Conservation (phyloP, 2,888 invertebrate genomes). For the Ctenicera cuprea region DNA sequence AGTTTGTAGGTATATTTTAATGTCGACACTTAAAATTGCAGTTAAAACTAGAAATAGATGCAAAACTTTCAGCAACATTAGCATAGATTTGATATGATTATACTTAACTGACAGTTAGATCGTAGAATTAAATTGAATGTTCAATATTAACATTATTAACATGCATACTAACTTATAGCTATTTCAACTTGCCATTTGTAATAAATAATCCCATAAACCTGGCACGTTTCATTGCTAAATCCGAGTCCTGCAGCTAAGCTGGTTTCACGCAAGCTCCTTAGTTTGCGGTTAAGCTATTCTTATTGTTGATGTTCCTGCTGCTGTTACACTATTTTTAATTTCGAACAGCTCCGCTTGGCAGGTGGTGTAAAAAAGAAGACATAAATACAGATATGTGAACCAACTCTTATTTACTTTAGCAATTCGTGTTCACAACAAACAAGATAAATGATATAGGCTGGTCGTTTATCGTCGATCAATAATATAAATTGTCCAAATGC, state of each 20-base stretch:
- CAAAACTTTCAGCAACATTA: too few relatives aligned
- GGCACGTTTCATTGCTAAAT: conserved; percentile 37
- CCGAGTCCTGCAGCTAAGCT: conserved; percentile 29
- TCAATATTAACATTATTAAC: conserved; percentile 16
- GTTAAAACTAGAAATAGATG: too few relatives aligned
- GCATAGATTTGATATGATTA: too few relatives aligned
- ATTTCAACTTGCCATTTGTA: conserved; percentile 25
- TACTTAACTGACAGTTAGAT: not conserved
- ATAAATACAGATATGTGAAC: conserved; percentile 60
- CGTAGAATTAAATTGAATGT: conserved; percentile 12
- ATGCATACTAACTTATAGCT: conserved; percentile 1
- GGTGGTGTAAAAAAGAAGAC: conserved; percentile 60
- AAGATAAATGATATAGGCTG: conserved; percentile 68
- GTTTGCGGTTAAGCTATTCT: conserved; percentile 39
- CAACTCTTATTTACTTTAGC: conserved; percentile 62
- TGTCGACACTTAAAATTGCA: too few relatives aligned
- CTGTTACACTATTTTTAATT: conserved; percentile 54
- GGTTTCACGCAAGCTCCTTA: conserved; percentile 40
- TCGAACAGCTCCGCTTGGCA: conserved; percentile 54
- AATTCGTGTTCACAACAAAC: conserved; percentile 63
- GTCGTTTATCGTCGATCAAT: conserved; percentile 71
- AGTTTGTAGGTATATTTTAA: too few relatives aligned
- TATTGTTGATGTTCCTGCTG: conserved; percentile 49
- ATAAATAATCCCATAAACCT: conserved; percentile 28
- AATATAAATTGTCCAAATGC: conserved; percentile 73